A percentile compares a stretch with the other conserved stretches of the same genome.
These are phyloP conservation scores for Biston betularia DNA, from an alignment of 2,888 invertebrate species.

Conservation along the genomic window DNA sequence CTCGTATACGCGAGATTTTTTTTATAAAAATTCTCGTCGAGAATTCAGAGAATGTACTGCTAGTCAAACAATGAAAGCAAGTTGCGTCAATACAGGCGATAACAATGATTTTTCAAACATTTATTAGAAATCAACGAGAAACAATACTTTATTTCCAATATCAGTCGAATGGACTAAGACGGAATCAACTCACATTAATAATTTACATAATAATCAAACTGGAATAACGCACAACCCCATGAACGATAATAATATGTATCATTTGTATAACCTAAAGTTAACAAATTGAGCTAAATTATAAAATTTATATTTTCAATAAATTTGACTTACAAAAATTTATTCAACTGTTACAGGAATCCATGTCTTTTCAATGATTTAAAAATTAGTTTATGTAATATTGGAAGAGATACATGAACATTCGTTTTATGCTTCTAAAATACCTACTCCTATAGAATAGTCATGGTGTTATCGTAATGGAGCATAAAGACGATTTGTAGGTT, in stretches of 20 bases:
- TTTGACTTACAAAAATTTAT: slow-evolving; percentile 49
- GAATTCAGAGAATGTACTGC: slow-evolving; percentile 6
- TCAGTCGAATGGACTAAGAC: slow-evolving; percentile 75
- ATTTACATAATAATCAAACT: slow-evolving; percentile 57
- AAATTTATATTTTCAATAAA: slow-evolving; percentile 52
- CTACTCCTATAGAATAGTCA: slow-evolving; percentile 55
- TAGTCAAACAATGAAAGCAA: slow-evolving; percentile 6
- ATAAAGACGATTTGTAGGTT: slow-evolving; percentile 63
- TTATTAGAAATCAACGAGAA: slow-evolving; percentile 52
- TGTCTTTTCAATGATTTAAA: slow-evolving; percentile 44
- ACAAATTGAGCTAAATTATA: slow-evolving; percentile 77
- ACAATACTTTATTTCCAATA: slow-evolving; percentile 56
- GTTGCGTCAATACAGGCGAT: slow-evolving; percentile 12
- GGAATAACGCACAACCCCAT: slow-evolving; percentile 78
- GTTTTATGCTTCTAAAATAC: slow-evolving; percentile 62
- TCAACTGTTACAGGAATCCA: slow-evolving; percentile 45
- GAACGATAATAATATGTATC: slow-evolving; percentile 63
- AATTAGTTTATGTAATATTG: slow-evolving; percentile 49
- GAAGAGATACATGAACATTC: slow-evolving; percentile 59
- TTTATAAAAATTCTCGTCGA: slow-evolving; percentile 2
- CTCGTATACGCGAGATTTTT: not conserved
- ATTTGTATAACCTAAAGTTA: slow-evolving; percentile 74
- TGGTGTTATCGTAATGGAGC: slow-evolving; percentile 63
- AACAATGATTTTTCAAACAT: slow-evolving; percentile 29
- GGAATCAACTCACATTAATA: slow-evolving; percentile 69